phyloP scores from a whole-genome alignment of 1,140 invertebrate genomes.

The Saccostrea echinata region DNA sequence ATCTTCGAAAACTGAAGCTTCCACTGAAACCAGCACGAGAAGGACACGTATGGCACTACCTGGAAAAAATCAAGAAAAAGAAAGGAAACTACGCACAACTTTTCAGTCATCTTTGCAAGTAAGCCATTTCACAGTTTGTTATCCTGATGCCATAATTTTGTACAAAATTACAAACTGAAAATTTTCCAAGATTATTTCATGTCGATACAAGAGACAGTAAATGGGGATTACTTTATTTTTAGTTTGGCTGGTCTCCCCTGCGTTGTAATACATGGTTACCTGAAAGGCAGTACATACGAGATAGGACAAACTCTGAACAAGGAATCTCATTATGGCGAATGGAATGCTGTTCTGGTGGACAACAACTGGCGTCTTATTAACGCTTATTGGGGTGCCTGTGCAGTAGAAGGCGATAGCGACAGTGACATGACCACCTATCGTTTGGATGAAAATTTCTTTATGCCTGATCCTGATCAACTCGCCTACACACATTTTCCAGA shows the following conservation, averaged over 20 bases:
- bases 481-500: constrained; percentile 82
- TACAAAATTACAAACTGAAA: too few species aligned
- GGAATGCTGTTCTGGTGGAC: constrained; percentile 73
- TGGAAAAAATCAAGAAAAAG: constrained; percentile 70
- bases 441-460: constrained; percentile 80
- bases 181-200: too few species aligned
- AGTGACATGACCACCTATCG: constrained; percentile 59
- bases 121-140: constrained; percentile 33
- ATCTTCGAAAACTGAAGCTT: constrained; percentile 55
- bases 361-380: constrained; percentile 71
- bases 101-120: constrained; percentile 74
- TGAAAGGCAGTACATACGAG: constrained; percentile 73
- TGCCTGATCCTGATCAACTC: constrained; percentile 82
- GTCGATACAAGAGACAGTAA: too few species aligned
- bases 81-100: constrained; percentile 74
- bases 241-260: constrained; percentile 69
- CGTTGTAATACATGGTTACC: constrained; percentile 70
- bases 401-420: constrained; percentile 60
- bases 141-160: background rate
- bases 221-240: constrained; percentile 3
- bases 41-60: constrained; percentile 64
- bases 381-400: constrained; percentile 73
- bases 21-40: constrained; percentile 55
- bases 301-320: constrained; percentile 69
- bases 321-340: constrained; percentile 68